Evolutionary conservation across 2,888 invertebrate genomes (phyloP).

Genomic region (Leptopterna dolabrata): DNA sequence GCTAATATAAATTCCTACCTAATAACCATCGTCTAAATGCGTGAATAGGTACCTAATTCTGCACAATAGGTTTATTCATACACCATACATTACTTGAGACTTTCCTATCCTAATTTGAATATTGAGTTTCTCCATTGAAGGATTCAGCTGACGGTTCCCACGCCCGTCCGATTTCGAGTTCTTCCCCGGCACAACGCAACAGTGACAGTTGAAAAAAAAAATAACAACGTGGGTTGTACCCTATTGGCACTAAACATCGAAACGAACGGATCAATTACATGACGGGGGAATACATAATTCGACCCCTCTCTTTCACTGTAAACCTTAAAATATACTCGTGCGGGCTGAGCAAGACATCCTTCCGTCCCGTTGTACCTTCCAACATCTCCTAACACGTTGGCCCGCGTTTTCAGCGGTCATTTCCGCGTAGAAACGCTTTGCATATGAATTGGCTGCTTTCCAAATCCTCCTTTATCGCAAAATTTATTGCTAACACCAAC

Average conservation of each 20-base stretch:
- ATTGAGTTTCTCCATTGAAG: no score
- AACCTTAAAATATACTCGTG: neutral
- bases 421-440: neutral
- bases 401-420: neutral
- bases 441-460: slow-evolving; percentile 7
- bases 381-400: neutral
- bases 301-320: neutral
- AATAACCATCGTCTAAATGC: no score
- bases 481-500: neutral
- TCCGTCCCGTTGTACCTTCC: neutral
- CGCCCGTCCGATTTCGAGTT: no score
- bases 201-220: neutral
- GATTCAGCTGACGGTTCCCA: no score
- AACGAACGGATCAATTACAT: neutral
- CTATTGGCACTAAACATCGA: neutral
- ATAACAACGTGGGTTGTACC: neutral
- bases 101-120: no score
- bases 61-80: no score
- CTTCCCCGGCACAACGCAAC: no score
- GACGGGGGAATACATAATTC: neutral
- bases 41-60: no score
- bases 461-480: neutral
- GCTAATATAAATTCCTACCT: no score
- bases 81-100: no score
- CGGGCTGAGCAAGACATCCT: neutral